Evolutionary conservation across 2,113 vertebrate genomes (phyloP).

Genomic region (Coracopsis vasa): DNA sequence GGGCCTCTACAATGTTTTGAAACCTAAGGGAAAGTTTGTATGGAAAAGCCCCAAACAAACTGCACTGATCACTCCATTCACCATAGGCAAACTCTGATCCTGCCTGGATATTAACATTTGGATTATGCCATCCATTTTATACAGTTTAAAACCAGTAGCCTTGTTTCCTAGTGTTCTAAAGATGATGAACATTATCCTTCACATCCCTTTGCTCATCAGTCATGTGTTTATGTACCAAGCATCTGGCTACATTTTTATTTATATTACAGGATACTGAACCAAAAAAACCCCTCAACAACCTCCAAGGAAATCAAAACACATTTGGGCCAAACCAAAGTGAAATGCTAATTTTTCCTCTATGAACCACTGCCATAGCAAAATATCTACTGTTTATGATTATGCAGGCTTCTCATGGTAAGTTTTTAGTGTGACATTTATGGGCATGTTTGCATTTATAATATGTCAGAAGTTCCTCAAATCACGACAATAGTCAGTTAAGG

Average conservation of each 20-base stretch:
- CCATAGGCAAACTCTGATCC: neutral
- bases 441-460: conserved; percentile 42
- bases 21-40: neutral
- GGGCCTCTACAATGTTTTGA: neutral
- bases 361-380: conserved; percentile 15
- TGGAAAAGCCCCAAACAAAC: neutral
- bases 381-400: conserved; percentile 45
- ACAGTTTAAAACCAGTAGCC: neutral
- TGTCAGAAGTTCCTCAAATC: conserved; percentile 30
- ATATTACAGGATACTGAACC: conserved; percentile 29
- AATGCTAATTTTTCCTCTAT: conserved; percentile 47
- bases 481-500: conserved; percentile 10
- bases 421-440: conserved; percentile 52
- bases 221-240: conserved; percentile 55
- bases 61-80: neutral
- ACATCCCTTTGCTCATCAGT: conserved; percentile 55
- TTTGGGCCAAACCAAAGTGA: conserved; percentile 35
- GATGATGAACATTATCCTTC: conserved; percentile 50
- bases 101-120: neutral
- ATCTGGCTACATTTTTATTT: conserved; percentile 61
- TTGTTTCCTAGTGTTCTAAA: conserved; percentile 14
- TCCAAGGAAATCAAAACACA: conserved; percentile 63
- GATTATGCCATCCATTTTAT: neutral
- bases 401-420: conserved; percentile 24
- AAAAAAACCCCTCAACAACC: neutral